phyloP scores from a whole-genome alignment of 2,113 vertebrate genomes.

The Carassius carassius region DNA sequence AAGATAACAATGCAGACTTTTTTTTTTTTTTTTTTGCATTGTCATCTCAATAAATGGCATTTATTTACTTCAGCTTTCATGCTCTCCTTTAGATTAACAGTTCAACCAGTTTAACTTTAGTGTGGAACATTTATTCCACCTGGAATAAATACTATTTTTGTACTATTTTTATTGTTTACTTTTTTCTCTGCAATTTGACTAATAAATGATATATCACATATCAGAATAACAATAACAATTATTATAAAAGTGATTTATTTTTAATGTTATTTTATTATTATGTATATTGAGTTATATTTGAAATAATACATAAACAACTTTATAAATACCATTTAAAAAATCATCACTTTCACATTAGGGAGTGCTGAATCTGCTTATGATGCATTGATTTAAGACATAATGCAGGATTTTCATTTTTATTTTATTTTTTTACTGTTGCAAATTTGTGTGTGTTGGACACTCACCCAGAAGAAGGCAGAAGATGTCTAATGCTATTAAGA shows the following conservation, averaged over 20 bases:
- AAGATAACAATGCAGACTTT: conserved; percentile 37
- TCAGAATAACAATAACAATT: too few species aligned
- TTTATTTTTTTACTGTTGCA: not conserved
- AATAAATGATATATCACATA: too few species aligned
- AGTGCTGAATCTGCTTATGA: not conserved
- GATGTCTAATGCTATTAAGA: conserved; percentile 88
- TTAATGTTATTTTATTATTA: not conserved
- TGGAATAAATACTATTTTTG: too few species aligned
- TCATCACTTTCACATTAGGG: not conserved
- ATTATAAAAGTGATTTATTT: not conserved
- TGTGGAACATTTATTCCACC: not conserved
- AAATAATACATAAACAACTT: not conserved
- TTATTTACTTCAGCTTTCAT: not conserved
- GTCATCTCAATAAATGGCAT: not conserved
- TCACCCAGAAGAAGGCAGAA: conserved; percentile 94
- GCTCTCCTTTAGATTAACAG: not conserved
- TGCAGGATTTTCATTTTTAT: too few species aligned
- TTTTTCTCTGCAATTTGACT: not conserved
- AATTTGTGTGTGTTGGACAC: conserved; percentile 55
- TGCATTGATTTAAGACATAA: not conserved
- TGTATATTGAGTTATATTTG: too few species aligned
- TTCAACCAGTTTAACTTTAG: not conserved
- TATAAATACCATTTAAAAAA: not conserved
- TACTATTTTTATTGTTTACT: not conserved
- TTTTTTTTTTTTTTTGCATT: not conserved